These are phyloP conservation scores for Ptychoptera contaminata DNA, from an alignment of 2,888 invertebrate genomes.

Conservation along the genomic window DNA sequence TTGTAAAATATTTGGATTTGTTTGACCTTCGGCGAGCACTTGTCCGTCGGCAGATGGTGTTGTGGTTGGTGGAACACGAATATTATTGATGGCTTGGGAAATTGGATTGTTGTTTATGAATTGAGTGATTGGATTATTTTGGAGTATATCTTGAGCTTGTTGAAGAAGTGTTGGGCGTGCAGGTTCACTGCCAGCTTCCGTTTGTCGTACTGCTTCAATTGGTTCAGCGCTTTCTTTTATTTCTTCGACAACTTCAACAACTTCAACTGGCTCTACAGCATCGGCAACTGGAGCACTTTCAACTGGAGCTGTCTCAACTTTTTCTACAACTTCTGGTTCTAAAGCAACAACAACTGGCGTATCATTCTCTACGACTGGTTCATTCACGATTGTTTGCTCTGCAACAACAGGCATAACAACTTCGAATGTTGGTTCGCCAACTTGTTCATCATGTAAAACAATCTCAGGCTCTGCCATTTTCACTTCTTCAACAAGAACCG, in stretches of 20 bases:
- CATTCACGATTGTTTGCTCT: not conserved
- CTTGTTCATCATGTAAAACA: not conserved
- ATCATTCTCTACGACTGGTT: not conserved
- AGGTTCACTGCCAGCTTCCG: not conserved
- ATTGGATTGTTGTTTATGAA: too few relatives aligned
- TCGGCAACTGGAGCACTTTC: not conserved
- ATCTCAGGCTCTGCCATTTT: not conserved
- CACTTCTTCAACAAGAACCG: not conserved
- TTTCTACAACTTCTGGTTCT: not conserved
- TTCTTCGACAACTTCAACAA: not conserved
- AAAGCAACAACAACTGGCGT: not conserved
- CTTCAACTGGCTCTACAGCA: not conserved
- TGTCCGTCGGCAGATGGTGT: not conserved
- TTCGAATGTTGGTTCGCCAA: not conserved
- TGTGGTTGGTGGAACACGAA: not conserved
- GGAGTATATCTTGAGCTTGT: not conserved
- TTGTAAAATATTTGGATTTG: not conserved
- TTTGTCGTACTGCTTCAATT: not conserved
- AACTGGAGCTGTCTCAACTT: not conserved
- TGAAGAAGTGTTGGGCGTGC: not conserved
- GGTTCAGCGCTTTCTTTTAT: not conserved
- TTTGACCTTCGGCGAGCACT: not conserved
- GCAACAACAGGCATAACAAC: not conserved
- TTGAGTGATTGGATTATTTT: not conserved
- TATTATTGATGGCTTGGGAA: not conserved